Conservation (phyloP, 1,140 invertebrate species). For the Andricus grossulariae region DNA sequence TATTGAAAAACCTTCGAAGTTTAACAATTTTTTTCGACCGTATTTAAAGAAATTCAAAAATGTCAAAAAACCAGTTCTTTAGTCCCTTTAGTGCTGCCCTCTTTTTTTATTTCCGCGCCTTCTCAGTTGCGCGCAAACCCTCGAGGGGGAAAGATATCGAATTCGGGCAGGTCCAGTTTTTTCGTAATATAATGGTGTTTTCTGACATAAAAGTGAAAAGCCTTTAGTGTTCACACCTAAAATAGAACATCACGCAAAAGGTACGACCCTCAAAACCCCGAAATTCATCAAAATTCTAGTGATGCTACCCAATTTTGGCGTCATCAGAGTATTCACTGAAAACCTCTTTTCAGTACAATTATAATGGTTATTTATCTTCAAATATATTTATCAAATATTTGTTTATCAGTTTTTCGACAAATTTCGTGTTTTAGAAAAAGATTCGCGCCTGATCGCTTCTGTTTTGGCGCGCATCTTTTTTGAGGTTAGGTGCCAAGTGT, state of each 20-base stretch:
- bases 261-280: background rate
- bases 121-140: slow-evolving; percentile 55
- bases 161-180: background rate
- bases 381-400: no score
- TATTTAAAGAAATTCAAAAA: no score
- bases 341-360: no score
- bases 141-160: slow-evolving; percentile 33
- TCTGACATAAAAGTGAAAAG: slow-evolving; percentile 35
- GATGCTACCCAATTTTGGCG: no score
- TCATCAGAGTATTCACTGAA: no score
- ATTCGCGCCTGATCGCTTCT: slow-evolving; percentile 5
- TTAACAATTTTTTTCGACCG: no score
- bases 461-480: slow-evolving; percentile 19
- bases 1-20: no score
- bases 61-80: no score
- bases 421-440: background rate
- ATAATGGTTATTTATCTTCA: no score
- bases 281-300: background rate
- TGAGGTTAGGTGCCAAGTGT: slow-evolving; percentile 30
- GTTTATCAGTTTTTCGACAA: background rate
- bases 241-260: background rate
- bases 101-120: slow-evolving; percentile 29
- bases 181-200: slow-evolving; percentile 16
- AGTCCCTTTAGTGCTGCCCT: slow-evolving; percentile 10
- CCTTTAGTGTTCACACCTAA: slow-evolving; percentile 19